Evolutionary conservation across 2,888 invertebrate species (phyloP).

Genomic region (Rhogogaster chlorosoma): DNA sequence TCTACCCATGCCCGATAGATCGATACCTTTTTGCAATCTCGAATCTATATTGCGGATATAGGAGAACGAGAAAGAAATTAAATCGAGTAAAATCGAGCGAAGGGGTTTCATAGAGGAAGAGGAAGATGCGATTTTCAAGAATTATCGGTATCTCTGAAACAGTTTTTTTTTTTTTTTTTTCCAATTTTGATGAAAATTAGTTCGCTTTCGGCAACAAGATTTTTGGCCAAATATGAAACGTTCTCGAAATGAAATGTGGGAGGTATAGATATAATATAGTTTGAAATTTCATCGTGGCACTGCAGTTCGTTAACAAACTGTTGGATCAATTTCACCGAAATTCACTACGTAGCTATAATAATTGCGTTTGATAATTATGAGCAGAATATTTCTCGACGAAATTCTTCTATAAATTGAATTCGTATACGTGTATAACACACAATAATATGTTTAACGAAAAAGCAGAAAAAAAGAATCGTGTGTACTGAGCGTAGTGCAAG

Average conservation of each 20-base stretch:
- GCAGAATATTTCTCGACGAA: neutral
- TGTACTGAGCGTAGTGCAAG: neutral
- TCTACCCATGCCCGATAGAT: neutral
- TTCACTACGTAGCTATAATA: neutral
- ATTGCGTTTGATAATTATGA: neutral
- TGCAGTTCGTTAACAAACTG: neutral
- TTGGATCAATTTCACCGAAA: neutral
- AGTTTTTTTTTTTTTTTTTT: no score
- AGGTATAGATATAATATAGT: neutral
- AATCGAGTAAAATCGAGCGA: neutral
- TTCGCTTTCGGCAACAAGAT: neutral
- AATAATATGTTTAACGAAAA: neutral
- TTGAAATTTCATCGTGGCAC: neutral
- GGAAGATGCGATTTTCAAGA: no score
- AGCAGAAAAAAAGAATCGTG: neutral
- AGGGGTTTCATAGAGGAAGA: neutral
- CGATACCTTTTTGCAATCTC: neutral
- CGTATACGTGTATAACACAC: neutral
- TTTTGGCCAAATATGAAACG: neutral
- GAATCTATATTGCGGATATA: neutral
- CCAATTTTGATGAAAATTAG: neutral
- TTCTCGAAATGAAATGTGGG: neutral
- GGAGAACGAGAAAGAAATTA: neutral
- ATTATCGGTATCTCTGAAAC: neutral
- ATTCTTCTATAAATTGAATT: neutral